Evolutionary conservation across 64 coral and sea anemone species (phyloP).

Genomic region (Orbicella faveolata): DNA sequence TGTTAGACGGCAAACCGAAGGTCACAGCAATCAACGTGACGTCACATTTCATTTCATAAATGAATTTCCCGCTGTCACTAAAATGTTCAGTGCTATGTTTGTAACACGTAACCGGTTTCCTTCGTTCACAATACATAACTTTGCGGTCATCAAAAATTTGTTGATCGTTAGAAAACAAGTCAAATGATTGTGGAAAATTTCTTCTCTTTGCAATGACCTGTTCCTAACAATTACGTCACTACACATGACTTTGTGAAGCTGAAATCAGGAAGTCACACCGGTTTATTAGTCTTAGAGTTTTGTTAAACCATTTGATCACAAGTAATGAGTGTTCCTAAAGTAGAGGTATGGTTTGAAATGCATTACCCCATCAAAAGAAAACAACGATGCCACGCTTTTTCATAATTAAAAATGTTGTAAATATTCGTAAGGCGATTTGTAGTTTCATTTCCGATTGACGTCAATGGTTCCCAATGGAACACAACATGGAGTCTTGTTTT

Average conservation of each 20-base stretch:
- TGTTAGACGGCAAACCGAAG: neutral
- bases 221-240: too few relatives aligned
- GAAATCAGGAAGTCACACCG: too few relatives aligned
- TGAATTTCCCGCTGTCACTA: neutral
- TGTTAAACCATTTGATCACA: too few relatives aligned
- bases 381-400: neutral
- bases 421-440: neutral
- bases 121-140: neutral
- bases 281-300: too few relatives aligned
- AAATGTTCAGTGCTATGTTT: neutral
- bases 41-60: neutral
- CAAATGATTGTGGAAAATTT: too few relatives aligned
- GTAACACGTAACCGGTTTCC: neutral
- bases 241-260: too few relatives aligned
- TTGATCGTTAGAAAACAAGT: too few relatives aligned
- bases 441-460: conserved; percentile 8
- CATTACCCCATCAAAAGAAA: neutral
- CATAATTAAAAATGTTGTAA: neutral
- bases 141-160: neutral
- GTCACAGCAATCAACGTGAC: neutral
- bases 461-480: conserved; percentile 2
- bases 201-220: too few relatives aligned
- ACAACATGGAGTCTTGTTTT: neutral
- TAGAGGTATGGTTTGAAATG: too few relatives aligned
- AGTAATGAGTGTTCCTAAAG: too few relatives aligned